phyloP scores from a whole-genome alignment of 2,113 vertebrate genomes.

The Rhinoderma darwinii region DNA sequence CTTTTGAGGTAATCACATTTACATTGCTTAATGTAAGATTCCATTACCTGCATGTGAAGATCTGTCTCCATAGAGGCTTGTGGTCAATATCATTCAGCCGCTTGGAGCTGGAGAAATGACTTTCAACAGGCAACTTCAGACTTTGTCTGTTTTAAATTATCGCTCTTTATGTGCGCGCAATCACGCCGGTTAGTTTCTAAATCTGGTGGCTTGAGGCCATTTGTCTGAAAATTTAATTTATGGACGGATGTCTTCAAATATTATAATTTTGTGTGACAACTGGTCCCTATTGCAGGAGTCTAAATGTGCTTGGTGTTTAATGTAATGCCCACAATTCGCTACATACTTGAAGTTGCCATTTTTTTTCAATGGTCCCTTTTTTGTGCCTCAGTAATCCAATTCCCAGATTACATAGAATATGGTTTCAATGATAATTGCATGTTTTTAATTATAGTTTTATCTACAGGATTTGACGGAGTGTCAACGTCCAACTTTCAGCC shows the following conservation, averaged over 20 bases:
- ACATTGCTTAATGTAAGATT: conserved; percentile 49
- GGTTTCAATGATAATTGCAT: background rate
- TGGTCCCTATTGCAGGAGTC: background rate
- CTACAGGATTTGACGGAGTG: background rate
- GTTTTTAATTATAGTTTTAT: background rate
- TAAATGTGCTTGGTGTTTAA: background rate
- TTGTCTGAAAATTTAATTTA: conserved; percentile 21
- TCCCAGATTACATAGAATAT: background rate
- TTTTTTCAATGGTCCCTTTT: background rate
- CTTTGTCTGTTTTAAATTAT: conserved; percentile 39
- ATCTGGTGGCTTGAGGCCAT: conserved; percentile 23
- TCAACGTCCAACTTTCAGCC: too few relatives aligned
- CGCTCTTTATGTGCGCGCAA: conserved; percentile 7
- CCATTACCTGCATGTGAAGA: conserved; percentile 37
- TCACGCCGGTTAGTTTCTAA: conserved; percentile 36
- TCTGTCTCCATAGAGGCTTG: background rate
- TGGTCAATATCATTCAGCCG: conserved; percentile 27
- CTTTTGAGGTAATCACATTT: conserved; percentile 52
- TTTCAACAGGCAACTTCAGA: conserved; percentile 10
- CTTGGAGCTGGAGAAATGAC: conserved; percentile 23
- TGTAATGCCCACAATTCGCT: background rate
- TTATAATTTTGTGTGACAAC: background rate
- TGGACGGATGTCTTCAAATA: background rate
- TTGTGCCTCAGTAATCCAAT: background rate
- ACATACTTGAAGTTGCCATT: background rate